Evolutionary conservation across 92 coral and sea anemone species (phyloP).

Genomic region (Siderastrea radians): DNA sequence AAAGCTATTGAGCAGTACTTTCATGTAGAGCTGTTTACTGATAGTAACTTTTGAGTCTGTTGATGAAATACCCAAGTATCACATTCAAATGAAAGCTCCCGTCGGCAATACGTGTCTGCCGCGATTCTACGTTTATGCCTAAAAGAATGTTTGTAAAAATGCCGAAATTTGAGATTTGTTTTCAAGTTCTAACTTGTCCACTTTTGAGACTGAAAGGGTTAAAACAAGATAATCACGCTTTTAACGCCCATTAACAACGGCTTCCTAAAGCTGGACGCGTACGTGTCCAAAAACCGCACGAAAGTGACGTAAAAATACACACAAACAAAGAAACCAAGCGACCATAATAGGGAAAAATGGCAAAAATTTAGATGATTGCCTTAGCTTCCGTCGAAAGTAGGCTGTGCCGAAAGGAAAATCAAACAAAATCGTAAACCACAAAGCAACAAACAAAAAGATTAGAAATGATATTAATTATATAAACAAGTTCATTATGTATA

Average conservation of each 20-base stretch:
- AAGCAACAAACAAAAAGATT: conserved; percentile 8
- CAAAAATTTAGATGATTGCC: conserved; percentile 28
- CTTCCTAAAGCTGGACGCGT: background rate
- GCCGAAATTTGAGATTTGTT: background rate
- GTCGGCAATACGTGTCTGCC: no score
- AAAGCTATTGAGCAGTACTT: background rate
- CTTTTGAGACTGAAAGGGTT: background rate
- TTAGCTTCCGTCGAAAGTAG: conserved; percentile 26
- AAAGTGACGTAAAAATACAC: background rate
- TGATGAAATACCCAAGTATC: no score
- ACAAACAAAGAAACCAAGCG: conserved; percentile 21
- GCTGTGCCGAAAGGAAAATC: background rate
- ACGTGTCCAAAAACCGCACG: conserved; percentile 41
- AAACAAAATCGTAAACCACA: background rate
- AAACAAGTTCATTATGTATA: background rate
- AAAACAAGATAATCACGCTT: background rate
- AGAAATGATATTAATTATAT: background rate
- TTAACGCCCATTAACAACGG: background rate
- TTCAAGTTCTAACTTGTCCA: background rate
- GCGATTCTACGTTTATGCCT: no score
- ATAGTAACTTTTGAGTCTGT: no score
- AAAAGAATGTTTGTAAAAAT: background rate
- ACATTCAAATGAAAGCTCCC: no score
- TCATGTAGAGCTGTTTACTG: background rate
- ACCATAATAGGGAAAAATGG: conserved; percentile 14